Conservation (phyloP, 1,140 invertebrate species). For the Antheraea mylitta region DNA sequence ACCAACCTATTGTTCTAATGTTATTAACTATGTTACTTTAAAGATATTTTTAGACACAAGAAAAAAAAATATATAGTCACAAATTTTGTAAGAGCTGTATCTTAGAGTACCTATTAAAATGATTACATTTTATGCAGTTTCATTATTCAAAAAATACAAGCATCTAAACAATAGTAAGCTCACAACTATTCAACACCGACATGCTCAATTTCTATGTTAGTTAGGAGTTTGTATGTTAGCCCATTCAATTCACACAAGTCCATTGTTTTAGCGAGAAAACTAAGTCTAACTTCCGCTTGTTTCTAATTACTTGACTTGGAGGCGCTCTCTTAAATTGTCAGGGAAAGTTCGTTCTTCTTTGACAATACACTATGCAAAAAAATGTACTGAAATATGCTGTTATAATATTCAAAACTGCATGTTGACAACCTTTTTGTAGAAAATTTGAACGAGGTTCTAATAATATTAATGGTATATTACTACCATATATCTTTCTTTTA, state of each 20-base stretch:
- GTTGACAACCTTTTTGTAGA: no score
- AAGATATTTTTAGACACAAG: no score
- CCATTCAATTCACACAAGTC: slow-evolving; percentile 31
- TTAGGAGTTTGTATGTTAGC: neutral
- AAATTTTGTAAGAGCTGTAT: no score
- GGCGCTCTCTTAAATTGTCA: neutral
- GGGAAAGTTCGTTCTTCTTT: neutral
- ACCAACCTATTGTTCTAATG: neutral
- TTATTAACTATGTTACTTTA: no score
- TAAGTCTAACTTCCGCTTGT: slow-evolving; percentile 29
- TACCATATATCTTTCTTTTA: no score
- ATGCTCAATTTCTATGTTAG: neutral
- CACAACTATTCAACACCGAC: neutral
- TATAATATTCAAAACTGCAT: no score
- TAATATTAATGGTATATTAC: no score
- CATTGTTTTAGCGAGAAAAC: slow-evolving; percentile 29
- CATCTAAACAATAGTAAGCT: neutral
- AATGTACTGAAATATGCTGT: neutral
- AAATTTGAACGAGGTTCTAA: no score
- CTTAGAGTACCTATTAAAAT: no score
- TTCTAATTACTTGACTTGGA: slow-evolving; percentile 13
- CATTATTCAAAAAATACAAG: neutral
- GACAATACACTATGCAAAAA: neutral
- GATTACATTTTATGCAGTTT: no score
- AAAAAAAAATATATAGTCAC: no score